Evolutionary conservation across 1,140 invertebrate genomes (phyloP), one percentile per base, ranked within the genome.

Genomic region (Drosophila parabipectinata): DNA sequence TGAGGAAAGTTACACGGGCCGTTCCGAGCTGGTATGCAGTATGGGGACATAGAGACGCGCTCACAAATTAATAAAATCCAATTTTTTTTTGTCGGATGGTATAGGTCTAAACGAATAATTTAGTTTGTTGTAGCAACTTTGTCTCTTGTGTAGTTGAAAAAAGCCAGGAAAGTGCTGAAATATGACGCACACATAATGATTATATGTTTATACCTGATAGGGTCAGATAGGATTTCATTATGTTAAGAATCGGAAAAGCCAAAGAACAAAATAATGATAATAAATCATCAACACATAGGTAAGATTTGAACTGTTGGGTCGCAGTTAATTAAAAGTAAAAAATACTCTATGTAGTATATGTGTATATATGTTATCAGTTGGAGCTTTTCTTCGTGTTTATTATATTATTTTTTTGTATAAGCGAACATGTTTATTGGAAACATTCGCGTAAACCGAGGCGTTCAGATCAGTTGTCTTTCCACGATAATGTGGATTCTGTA

Each of bases 221-320:
- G 21, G 21, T 21, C 21, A 21, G 21, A 21, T 21, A 21, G 21
- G 21, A 18, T 18, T 18, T 18, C 18, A 18, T 18, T 18, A 1
- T 18, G 18, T 21, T 21, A 21, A 21, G 21, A 21, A 3, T 21
- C 21, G 21, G 3, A 21, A 21, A 2, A 21, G 2, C 26, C 26
- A 28, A 28, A 7, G 26, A 96, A 97, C 74, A 96, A 96, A 2
- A 94, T 96, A 82, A 98, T 98, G 96, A 97, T 98, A 52, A 96
- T 97, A 77, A 97, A 77, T 96, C 95, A 28, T 90, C 92, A 15
- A 98, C 98, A 92, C 97, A 97, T 91, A 59, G 85, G 90, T 91
- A 5, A 28, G 26, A 28, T 6, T 0, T 10, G 12, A 3, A 9
- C 7, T 37, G 12, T 37, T 37, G 12, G 34, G 10, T 37, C 3